These are phyloP conservation scores for Orcinus orca DNA, from an alignment of 2,113 vertebrate genomes.

Conservation along the genomic window DNA sequence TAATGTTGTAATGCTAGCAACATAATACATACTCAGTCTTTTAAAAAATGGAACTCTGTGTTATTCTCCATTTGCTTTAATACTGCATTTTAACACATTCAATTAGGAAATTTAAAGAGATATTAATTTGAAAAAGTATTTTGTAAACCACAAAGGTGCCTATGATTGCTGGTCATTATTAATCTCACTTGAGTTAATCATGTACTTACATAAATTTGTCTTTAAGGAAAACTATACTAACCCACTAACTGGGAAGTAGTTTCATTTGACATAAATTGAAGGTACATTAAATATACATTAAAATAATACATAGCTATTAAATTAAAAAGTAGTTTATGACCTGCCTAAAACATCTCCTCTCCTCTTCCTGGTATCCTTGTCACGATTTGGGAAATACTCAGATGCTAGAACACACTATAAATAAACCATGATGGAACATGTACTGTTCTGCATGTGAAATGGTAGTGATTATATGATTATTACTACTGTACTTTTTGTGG, in stretches of 20 bases:
- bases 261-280: not conserved
- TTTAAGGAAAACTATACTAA: conserved; percentile 1
- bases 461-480: not conserved
- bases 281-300: not conserved
- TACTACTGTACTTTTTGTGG: not conserved
- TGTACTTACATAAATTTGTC: not conserved
- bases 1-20: not conserved
- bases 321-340: not conserved
- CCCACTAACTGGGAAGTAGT: not conserved
- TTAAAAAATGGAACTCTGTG: not conserved
- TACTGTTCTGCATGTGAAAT: not conserved
- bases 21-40: not conserved
- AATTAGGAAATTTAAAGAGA: not conserved
- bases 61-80: not conserved
- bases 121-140: not conserved
- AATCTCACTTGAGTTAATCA: not conserved
- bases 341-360: not conserved
- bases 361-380: not conserved
- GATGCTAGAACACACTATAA: not conserved
- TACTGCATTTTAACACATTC: not conserved
- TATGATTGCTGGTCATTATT: not conserved
- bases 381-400: not conserved
- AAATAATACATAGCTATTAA: not conserved
- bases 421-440: not conserved
- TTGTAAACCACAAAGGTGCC: not conserved